Base-by-base conservation (phyloP, 2,888 invertebrate species). In the Eupithecia dodoneata region DNA sequence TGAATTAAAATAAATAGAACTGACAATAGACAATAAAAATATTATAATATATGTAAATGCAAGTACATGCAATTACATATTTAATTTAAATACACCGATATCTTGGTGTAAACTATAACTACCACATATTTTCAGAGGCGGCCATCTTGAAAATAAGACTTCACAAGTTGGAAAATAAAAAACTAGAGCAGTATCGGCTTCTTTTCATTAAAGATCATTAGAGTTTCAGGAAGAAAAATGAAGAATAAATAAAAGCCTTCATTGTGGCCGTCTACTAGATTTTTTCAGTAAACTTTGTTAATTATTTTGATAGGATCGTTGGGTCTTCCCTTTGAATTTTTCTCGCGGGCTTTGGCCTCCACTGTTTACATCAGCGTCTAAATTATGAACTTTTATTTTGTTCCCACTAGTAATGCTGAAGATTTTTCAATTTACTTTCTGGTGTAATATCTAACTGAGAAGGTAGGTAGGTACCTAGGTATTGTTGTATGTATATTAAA, bases 161-260 rank as follows among this genome's bases (percentile, higher is more conserved):
- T 86, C 83, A 82, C 82, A 86, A 87, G 86, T 83, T 69, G 30
- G 30, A 30, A 63, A 3, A 72, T 69, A 78, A 80, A 73, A 77
- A 75, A 71, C 79, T 81, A 75, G 65, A 65, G 85, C 83, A 86
- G 86, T 89, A 92, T 91, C 91, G 91, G 87, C 89, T 88, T 89
- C 91, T 90, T 92, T 93, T 93, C 91, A 92, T 93, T 91, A 91
- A 90, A 90, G 90, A 91, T 93, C 94, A 93, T 94, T 93, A 93
- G 92, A 93, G 90, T 90, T 91, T 88, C 81, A 86, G 86, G 89
- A 91, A 89, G 90, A 92, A 91, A 92, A 92, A 91, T 89, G 89
- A 86, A 90, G 91, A 89, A 92, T 89, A 91, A 91, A 91, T 89
- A 92, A 87, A 86, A 82, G 83, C 85, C 83, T 82, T 87, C 86